Conservation (phyloP, 2,113 vertebrate species). For the Pachyramphus minor region DNA sequence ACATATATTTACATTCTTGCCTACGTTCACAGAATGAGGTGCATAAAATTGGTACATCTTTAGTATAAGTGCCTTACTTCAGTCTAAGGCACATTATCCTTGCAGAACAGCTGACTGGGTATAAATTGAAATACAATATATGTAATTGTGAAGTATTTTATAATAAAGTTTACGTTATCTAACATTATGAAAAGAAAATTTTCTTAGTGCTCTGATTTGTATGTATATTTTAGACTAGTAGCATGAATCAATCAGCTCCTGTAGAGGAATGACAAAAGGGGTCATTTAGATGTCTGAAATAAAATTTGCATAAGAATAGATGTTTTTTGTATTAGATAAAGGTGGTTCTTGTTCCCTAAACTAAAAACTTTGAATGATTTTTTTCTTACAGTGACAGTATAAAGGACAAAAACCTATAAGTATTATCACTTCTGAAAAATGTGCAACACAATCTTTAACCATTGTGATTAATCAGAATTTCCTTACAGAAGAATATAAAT, state of each 20-base stretch:
- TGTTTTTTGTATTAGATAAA: slow-evolving; percentile 60
- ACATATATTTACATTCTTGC: neutral
- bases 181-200: slow-evolving; percentile 47
- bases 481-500: slow-evolving; percentile 48
- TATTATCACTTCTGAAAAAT: slow-evolving; percentile 17
- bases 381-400: slow-evolving; percentile 12
- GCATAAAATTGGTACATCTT: slow-evolving; percentile 3
- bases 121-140: slow-evolving; percentile 66
- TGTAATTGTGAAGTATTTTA: slow-evolving; percentile 58
- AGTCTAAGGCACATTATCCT: slow-evolving; percentile 35
- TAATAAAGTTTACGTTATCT: slow-evolving; percentile 68
- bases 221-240: slow-evolving; percentile 56
- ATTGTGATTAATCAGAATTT: slow-evolving; percentile 61
- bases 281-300: slow-evolving; percentile 61
- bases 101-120: slow-evolving; percentile 40
- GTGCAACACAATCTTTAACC: slow-evolving; percentile 43
- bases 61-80: slow-evolving; percentile 13
- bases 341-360: slow-evolving; percentile 58
- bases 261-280: slow-evolving; percentile 60
- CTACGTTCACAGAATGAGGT: slow-evolving; percentile 19
- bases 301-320: slow-evolving; percentile 72
- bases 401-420: slow-evolving; percentile 64
- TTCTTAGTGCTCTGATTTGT: slow-evolving; percentile 48
- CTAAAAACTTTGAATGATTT: slow-evolving; percentile 64
- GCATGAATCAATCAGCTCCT: slow-evolving; percentile 63